Evolutionary conservation across 2,888 invertebrate species (phyloP).

Genomic region (Nomada goodeniana): DNA sequence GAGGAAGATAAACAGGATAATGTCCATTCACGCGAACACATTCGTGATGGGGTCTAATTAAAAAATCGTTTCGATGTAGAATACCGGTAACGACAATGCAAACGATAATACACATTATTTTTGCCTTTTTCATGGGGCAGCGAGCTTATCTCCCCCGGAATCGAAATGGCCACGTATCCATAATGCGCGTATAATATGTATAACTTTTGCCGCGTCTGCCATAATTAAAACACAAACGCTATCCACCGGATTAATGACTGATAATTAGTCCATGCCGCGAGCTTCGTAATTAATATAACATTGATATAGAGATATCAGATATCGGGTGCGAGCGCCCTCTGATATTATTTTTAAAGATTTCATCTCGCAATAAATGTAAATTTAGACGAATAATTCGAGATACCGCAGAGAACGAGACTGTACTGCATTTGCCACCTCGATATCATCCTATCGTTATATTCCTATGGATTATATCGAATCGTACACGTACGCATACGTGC

Average conservation of each 20-base stretch:
- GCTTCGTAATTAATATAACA: conserved; percentile 21
- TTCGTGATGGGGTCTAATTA: background rate
- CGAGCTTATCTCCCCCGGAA: conserved; percentile 28
- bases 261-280: conserved; percentile 32
- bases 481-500: background rate
- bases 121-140: conserved; percentile 20
- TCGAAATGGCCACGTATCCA: conserved; percentile 1
- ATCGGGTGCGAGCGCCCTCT: background rate
- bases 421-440: background rate
- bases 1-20: background rate
- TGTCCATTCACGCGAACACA: background rate
- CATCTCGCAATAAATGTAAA: too few relatives aligned
- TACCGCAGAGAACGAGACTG: too few relatives aligned
- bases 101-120: conserved; percentile 28
- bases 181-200: too few relatives aligned
- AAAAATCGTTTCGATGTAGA: conserved; percentile 6
- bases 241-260: conserved; percentile 27
- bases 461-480: background rate
- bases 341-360: background rate
- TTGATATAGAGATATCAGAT: background rate
- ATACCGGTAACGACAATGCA: conserved; percentile 17
- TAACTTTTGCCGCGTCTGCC: conserved; percentile 16
- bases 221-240: conserved; percentile 30
- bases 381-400: too few relatives aligned
- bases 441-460: background rate